Base-by-base conservation (phyloP, 2,888 invertebrate species). In the Noctuana brunneofusca region DNA sequence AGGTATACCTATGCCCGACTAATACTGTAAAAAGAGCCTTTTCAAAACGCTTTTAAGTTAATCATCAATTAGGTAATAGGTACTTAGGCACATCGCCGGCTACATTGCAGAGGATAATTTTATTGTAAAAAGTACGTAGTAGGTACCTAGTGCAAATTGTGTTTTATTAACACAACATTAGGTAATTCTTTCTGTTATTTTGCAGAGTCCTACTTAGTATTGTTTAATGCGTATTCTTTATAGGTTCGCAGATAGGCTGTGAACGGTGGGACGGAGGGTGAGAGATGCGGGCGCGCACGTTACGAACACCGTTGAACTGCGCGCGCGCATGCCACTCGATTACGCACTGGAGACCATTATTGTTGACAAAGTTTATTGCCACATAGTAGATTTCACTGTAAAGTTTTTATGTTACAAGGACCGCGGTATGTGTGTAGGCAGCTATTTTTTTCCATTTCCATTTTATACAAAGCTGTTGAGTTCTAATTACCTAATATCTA, bases 201-300 rank as follows among this genome's bases (percentile, higher is more conserved):
- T 58, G 22, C 38, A 41, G 8, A 48, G 59, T 57, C 5, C 27
- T 50, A 24, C 38, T n/a, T 49, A 53, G 41, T 52, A 52, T 59
- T 59, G 52, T 58, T 50, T 50, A 57, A 38, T 52, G 57, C 20
- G 48, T 58, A 38, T 38, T 53, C 43, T 22, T 20, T 32, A n/a
- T 52, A 58, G 50, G 59, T 52, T 43, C 27, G 30, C 52, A 55
- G 55, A 41, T 59, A 43, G 52, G 30, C 43, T 66, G 66, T 65
- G 66, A 55, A 68, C 68, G 66, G 75, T 68, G 70, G 71, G 35
- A 11, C 35, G 2, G 69, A 76, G 82, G 85, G 86, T 73, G 79
- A 71, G 68, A 68, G 75, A 87, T 87, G 87, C 87, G 87, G 87
- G 87, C 71, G 73, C 74, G 73, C 67, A 74, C 68, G 78, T 75